Evolutionary conservation across 2,888 invertebrate genomes (phyloP).

Genomic region (Parthenolecanium corni): DNA sequence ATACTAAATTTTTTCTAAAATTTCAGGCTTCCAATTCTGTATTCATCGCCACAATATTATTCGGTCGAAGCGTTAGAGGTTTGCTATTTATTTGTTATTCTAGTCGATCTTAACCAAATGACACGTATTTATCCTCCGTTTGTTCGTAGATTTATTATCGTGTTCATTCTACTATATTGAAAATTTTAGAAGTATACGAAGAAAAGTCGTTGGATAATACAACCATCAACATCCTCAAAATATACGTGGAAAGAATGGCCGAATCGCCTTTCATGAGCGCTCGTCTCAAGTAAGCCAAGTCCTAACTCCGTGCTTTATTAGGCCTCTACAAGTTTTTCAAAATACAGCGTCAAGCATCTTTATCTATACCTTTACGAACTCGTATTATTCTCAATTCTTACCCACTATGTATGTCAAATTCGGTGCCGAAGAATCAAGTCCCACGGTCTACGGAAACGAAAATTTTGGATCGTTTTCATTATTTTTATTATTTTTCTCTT

Average conservation of each 20-base stretch:
- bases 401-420: too few species aligned
- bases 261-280: conserved; percentile 42
- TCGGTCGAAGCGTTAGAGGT: conserved; percentile 85
- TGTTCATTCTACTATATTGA: conserved; percentile 78
- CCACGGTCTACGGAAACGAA: not conserved
- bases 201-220: conserved; percentile 51
- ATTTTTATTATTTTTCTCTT: too few species aligned
- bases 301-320: too few species aligned
- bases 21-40: conserved; percentile 64
- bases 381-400: too few species aligned
- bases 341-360: too few species aligned
- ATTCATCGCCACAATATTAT: conserved; percentile 67
- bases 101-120: not conserved
- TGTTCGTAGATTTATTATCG: conserved; percentile 45
- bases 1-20: conserved; percentile 19
- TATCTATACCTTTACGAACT: too few species aligned
- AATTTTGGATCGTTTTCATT: too few species aligned
- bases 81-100: conserved; percentile 37
- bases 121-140: too few species aligned
- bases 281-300: not conserved
- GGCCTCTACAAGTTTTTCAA: too few species aligned
- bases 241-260: conserved; percentile 44
- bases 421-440: not conserved
- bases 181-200: conserved; percentile 67
- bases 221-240: conserved; percentile 49